Conservation (phyloP, 2,113 vertebrate species). For the Chamaetylas fuelleborni region DNA sequence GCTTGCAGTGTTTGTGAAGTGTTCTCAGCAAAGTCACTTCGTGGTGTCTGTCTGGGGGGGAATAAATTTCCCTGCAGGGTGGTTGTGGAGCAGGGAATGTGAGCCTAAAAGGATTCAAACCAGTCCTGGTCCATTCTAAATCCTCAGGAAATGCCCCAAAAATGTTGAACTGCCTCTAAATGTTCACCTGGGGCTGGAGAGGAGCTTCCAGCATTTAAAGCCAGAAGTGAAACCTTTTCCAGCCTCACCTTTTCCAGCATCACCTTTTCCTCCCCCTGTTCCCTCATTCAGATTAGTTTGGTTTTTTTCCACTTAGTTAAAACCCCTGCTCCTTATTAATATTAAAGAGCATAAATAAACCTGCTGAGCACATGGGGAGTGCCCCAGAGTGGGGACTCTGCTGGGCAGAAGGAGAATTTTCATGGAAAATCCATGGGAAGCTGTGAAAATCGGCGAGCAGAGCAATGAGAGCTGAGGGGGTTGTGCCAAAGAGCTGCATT, state of each 20-base stretch:
- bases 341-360: not conserved
- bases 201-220: not conserved
- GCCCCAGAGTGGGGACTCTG: not conserved
- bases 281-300: not conserved
- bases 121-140: not conserved
- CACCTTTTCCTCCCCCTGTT: not conserved
- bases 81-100: accelerated
- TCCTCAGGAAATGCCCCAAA: not conserved
- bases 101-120: not conserved
- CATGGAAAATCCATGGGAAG: not conserved
- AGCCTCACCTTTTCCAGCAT: not conserved
- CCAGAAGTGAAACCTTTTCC: not conserved
- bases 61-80: not conserved
- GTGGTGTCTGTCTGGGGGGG: no score
- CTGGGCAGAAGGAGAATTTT: not conserved
- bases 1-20: not conserved
- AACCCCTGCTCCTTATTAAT: not conserved
- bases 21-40: not conserved
- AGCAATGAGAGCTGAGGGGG: not conserved
- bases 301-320: conserved; percentile 19
- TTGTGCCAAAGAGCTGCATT: not conserved
- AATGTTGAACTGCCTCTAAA: not conserved
- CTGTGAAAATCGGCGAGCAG: not conserved
- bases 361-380: not conserved
- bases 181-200: not conserved